Percentiles rank a stretch among this genome's conserved stretches.
phyloP scores from a whole-genome alignment of 2,797 vertebrate species.

The Fistularia commersonii region DNA sequence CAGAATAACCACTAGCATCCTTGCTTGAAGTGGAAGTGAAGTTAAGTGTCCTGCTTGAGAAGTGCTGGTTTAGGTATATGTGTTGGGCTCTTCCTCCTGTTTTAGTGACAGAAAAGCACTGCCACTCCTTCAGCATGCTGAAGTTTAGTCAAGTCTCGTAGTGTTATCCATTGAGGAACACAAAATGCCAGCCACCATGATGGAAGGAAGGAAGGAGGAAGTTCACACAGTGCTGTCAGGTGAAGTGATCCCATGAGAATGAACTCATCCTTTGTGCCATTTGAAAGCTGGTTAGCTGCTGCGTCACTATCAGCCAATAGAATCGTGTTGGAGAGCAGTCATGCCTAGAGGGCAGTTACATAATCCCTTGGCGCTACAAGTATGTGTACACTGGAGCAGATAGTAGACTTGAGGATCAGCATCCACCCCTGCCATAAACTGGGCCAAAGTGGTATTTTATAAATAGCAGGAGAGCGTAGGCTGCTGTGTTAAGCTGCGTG shows the following conservation, averaged over 20 bases:
- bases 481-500: slow-evolving; percentile 65
- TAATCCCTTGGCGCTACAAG: slow-evolving; percentile 67
- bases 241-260: slow-evolving; percentile 30
- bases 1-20: slow-evolving; percentile 7
- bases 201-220: slow-evolving; percentile 35
- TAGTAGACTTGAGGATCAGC: slow-evolving; percentile 66
- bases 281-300: slow-evolving; percentile 38
- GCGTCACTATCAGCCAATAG: slow-evolving; percentile 49
- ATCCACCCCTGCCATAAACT: slow-evolving; percentile 67
- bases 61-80: too few species aligned
- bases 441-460: slow-evolving; percentile 74
- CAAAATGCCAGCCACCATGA: slow-evolving; percentile 13
- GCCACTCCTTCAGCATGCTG: slow-evolving; percentile 11
- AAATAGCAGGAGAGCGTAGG: slow-evolving; percentile 76
- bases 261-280: slow-evolving; percentile 34
- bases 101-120: neutral
- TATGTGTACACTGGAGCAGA: slow-evolving; percentile 63
- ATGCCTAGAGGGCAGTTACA: slow-evolving; percentile 63
- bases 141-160: slow-evolving; percentile 13
- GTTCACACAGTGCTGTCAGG: slow-evolving; percentile 24
- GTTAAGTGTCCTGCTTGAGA: too few species aligned
- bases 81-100: too few species aligned
- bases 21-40: too few species aligned
- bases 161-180: slow-evolving; percentile 16
- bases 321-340: slow-evolving; percentile 45